Evolutionary conservation across 2,113 vertebrate species (phyloP), one percentile per base, ranked within the genome.

Genomic region (Melanotaenia duboulayi): DNA sequence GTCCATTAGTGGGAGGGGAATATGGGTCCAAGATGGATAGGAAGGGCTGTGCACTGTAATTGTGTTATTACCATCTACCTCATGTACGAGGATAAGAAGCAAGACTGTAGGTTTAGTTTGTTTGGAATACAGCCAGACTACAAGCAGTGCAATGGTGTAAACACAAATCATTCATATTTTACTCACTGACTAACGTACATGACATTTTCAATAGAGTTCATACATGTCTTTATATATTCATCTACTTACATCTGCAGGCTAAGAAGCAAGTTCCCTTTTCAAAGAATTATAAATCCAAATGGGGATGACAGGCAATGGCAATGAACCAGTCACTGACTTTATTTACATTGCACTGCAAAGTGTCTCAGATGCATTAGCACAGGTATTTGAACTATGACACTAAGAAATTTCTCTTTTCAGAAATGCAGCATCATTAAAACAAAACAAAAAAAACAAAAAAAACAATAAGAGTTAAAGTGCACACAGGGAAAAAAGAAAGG

Each of bases 1-100:
- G 71, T 81, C 83, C 79, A 82, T 91, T 91, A 90, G 76, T 39
- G 58, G 54, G 50, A 71, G 39, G 44, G 44, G 67, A 58, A 69
- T 69, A 57, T 59, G 65, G 65, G 72, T 59, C 76, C 71, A 72
- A 52, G 61, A 82, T 74, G 58, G 63, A 86, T 68, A 59, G 76
- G 59, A 61, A 61, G 64, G 67, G 80, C 57, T 65, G 37, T 50
- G 59, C 62, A 46, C 46, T 72, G 59, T 78, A 65, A 83, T 84
- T 71, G 74, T 55, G 65, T 89, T 79, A 87, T 88, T 84, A 86
- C 69, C 60, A 76, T 81, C 71, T 59, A 19, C 48, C 40, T 19
- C 61, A 60, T 70, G 56, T 55, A 59, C 11, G 2, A 16, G n/a
- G 16, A 72, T 37, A 55, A 57, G 32, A 67, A 1, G 44, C 23